phyloP scores from a whole-genome alignment of 2,797 vertebrate species.

The Manis crassicaudata region DNA sequence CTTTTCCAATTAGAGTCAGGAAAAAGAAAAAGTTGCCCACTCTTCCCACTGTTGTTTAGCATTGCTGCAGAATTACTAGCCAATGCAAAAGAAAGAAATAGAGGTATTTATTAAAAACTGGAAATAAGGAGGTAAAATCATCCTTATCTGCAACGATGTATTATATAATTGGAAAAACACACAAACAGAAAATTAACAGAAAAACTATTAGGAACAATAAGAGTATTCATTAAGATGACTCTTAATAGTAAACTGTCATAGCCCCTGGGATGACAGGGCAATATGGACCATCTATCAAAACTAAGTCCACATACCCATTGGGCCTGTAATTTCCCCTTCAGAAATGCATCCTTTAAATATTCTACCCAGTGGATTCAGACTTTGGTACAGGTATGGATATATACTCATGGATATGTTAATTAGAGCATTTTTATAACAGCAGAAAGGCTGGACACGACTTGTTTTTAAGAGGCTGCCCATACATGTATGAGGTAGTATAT shows the following conservation, averaged over 20 bases:
- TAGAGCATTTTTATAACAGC: neutral
- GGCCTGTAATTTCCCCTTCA: neutral
- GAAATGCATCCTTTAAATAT: neutral
- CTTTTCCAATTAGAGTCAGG: neutral
- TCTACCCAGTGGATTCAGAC: neutral
- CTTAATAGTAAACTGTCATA: neutral
- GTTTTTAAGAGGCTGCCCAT: neutral
- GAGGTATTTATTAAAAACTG: neutral
- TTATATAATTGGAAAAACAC: conserved; percentile 1
- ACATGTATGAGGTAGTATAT: neutral
- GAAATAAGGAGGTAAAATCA: conserved; percentile 3
- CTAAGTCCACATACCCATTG: neutral
- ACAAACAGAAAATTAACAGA: neutral
- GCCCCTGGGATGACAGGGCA: neutral
- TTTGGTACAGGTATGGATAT: neutral
- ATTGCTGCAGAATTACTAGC: neutral
- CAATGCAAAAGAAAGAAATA: conserved; percentile 25
- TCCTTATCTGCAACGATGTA: neutral
- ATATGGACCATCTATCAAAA: neutral
- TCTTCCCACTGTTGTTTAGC: neutral
- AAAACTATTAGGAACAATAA: neutral
- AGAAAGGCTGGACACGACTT: neutral
- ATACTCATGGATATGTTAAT: neutral
- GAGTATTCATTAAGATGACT: neutral
- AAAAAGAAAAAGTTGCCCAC: neutral